A percentile compares a stretch with the other conserved stretches of the same genome.
These are phyloP conservation scores for Apodemia zela DNA, from an alignment of 2,888 invertebrate genomes.

Conservation along the genomic window DNA sequence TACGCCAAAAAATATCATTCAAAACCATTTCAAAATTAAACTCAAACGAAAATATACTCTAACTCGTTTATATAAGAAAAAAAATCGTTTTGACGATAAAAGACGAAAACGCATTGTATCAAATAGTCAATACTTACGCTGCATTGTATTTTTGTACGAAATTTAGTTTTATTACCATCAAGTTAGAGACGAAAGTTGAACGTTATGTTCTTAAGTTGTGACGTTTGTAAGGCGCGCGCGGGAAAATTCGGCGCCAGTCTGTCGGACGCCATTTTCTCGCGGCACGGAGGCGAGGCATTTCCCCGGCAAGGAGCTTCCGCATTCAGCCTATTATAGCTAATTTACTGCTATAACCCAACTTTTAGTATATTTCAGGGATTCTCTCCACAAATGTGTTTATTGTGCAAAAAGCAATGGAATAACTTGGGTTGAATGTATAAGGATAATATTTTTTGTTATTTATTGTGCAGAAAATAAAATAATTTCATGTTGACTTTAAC, in stretches of 20 bases:
- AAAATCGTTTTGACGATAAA: conserved; percentile 11
- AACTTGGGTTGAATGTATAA: conserved; percentile 15
- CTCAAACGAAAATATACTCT: conserved; percentile 33
- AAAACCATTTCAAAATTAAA: conserved; percentile 29
- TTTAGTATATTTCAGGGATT: conserved; percentile 42
- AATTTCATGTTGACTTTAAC: background rate
- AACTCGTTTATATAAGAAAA: background rate
- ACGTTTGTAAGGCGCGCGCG: conserved; percentile 40
- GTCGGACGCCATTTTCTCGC: conserved; percentile 62
- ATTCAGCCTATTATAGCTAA: conserved; percentile 60
- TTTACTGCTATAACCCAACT: conserved; percentile 61
- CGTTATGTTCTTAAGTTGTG: conserved; percentile 13
- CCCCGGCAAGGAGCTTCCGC: conserved; percentile 57
- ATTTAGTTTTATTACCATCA: conserved; percentile 30
- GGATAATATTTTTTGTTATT: conserved; percentile 15
- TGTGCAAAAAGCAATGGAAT: conserved; percentile 26
- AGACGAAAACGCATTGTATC: conserved; percentile 38
- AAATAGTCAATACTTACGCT: conserved; percentile 52
- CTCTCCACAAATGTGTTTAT: conserved; percentile 37
- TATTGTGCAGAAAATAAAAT: background rate
- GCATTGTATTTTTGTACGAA: conserved; percentile 28
- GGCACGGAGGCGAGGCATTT: conserved; percentile 49
- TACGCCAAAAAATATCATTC: conserved; percentile 47
- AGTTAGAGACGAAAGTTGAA: conserved; percentile 26
- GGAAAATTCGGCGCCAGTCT: conserved; percentile 61